phyloP scores from a whole-genome alignment of 2,888 invertebrate species.

The Tenthredo notha region DNA sequence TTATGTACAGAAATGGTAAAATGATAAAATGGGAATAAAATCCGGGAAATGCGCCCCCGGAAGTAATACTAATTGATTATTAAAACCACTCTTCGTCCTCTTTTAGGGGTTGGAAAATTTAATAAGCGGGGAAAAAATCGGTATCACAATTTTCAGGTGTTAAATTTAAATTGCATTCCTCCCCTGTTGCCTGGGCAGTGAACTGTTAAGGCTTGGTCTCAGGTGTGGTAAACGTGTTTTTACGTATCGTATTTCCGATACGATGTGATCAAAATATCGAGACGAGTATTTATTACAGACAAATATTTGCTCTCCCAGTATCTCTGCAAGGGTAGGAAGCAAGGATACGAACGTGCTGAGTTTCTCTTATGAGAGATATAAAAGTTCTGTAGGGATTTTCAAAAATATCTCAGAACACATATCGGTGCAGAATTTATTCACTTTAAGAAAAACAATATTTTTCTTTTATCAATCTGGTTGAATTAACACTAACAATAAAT shows the following conservation, averaged over 20 bases:
- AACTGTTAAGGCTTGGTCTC: background rate
- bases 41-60: background rate
- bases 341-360: conserved; percentile 21
- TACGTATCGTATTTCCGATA: background rate
- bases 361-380: conserved; percentile 3
- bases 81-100: background rate
- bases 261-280: conserved; percentile 18
- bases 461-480: background rate
- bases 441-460: background rate
- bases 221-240: conserved; percentile 21
- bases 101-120: background rate
- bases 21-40: background rate
- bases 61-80: background rate
- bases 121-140: background rate
- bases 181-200: background rate
- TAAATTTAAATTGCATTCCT: conserved; percentile 28
- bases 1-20: background rate
- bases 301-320: conserved; percentile 6
- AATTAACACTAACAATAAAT: background rate
- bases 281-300: conserved; percentile 13
- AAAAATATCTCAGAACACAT: background rate
- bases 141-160: background rate
- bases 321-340: background rate
- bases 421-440: background rate
- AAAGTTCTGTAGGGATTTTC: background rate